Percentiles rank a stretch among this genome's conserved stretches.
phyloP scores from a whole-genome alignment of 2,888 invertebrate genomes.

The Apocheima hispidaria region DNA sequence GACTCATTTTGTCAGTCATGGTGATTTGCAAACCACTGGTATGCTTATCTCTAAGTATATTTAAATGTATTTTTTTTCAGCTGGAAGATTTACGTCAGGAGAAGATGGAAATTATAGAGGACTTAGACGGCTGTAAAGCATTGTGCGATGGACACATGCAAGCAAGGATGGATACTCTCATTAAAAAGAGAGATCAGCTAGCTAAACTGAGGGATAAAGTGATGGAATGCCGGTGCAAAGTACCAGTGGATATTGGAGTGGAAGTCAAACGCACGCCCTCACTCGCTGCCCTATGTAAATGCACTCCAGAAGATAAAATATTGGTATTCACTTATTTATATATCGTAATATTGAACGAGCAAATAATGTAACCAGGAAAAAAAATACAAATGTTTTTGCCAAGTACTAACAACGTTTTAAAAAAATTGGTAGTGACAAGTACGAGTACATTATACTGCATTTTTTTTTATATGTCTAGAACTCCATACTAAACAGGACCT shows the following conservation, averaged over 20 bases:
- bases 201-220: slow-evolving; percentile 57
- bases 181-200: slow-evolving; percentile 58
- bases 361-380: not conserved
- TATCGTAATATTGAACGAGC: not conserved
- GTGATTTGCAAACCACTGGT: slow-evolving; percentile 9
- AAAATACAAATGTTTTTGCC: no score
- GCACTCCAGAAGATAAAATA: slow-evolving; percentile 63
- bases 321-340: slow-evolving; percentile 50
- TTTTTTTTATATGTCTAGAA: no score
- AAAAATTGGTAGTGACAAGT: no score
- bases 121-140: slow-evolving; percentile 67
- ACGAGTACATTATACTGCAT: no score
- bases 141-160: slow-evolving; percentile 65
- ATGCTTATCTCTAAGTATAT: not conserved
- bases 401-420: no score
- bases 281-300: slow-evolving; percentile 71
- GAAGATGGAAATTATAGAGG: slow-evolving; percentile 63
- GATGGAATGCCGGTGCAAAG: slow-evolving; percentile 71
- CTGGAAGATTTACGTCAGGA: slow-evolving; percentile 61
- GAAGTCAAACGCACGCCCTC: slow-evolving; percentile 76
- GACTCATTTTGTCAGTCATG: slow-evolving; percentile 18
- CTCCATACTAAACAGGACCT: no score
- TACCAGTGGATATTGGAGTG: slow-evolving; percentile 64
- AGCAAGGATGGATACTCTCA: slow-evolving; percentile 57
- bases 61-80: slow-evolving; percentile 55